phyloP scores from a whole-genome alignment of 2,113 vertebrate species.

The Pontoporia blainvillei region DNA sequence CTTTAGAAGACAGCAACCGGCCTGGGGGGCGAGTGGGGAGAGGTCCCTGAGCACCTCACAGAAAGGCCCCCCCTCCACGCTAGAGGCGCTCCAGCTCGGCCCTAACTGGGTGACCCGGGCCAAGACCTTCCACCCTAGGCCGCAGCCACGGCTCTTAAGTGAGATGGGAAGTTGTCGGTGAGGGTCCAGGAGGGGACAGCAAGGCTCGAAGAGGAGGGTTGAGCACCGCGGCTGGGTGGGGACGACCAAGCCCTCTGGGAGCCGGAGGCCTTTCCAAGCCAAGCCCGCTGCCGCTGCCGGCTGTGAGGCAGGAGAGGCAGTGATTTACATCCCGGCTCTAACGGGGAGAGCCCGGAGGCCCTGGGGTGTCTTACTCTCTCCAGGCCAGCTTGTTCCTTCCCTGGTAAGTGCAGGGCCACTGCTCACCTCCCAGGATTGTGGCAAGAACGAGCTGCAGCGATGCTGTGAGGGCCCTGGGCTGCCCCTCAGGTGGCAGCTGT shows the following conservation, averaged over 20 bases:
- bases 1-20: background rate
- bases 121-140: background rate
- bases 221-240: background rate
- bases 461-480: fast-evolving
- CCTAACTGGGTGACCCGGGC: too few species aligned
- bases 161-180: background rate
- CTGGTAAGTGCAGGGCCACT: background rate
- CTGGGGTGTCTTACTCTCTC: background rate
- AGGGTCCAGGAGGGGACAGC: too few species aligned
- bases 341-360: background rate
- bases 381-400: background rate
- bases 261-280: background rate
- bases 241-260: background rate
- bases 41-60: background rate
- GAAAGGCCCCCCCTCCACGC: fast-evolving
- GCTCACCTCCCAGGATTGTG: background rate
- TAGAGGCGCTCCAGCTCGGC: background rate
- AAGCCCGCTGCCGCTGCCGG: fast-evolving
- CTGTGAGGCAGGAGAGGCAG: background rate
- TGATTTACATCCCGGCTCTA: fast-evolving
- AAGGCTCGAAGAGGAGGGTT: background rate
- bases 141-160: background rate
- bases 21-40: background rate
- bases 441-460: background rate
- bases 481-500: background rate